Conservation (phyloP, 2,888 invertebrate genomes). For the Pheosia gnoma region DNA sequence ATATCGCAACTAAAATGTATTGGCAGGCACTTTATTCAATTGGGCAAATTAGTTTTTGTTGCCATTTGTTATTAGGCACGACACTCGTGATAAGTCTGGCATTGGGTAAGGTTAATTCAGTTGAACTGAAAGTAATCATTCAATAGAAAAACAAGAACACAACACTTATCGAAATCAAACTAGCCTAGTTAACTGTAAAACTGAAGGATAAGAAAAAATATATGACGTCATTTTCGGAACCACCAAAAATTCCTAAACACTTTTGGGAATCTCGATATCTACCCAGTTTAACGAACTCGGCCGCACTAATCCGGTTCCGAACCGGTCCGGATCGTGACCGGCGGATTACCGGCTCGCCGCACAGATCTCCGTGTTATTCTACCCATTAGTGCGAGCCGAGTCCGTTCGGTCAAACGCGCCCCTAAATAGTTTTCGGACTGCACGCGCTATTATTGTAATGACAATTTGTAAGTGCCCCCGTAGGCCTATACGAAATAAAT, state of each 20-base stretch:
- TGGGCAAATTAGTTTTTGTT: neutral
- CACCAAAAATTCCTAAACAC: neutral
- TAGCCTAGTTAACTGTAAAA: too few relatives aligned
- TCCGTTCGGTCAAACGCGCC: neutral
- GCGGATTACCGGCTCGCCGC: neutral
- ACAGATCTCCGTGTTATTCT: conserved; percentile 8
- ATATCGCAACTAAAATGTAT: neutral
- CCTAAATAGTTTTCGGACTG: neutral
- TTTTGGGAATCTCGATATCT: neutral
- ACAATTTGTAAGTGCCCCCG: too few relatives aligned
- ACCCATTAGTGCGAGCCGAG: conserved; percentile 20
- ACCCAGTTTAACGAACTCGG: neutral
- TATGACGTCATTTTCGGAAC: neutral
- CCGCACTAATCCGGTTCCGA: neutral
- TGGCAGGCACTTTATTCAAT: neutral
- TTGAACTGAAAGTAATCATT: neutral
- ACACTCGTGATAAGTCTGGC: neutral
- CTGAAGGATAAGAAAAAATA: too few relatives aligned
- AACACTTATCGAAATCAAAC: neutral
- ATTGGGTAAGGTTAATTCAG: neutral
- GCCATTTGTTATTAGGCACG: neutral
- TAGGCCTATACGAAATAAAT: too few relatives aligned
- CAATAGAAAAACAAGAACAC: neutral
- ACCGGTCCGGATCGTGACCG: conserved; percentile 7
- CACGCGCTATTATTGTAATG: neutral